Conservation (phyloP, 1,140 invertebrate species). For the Trichonephila inaurata region DNA sequence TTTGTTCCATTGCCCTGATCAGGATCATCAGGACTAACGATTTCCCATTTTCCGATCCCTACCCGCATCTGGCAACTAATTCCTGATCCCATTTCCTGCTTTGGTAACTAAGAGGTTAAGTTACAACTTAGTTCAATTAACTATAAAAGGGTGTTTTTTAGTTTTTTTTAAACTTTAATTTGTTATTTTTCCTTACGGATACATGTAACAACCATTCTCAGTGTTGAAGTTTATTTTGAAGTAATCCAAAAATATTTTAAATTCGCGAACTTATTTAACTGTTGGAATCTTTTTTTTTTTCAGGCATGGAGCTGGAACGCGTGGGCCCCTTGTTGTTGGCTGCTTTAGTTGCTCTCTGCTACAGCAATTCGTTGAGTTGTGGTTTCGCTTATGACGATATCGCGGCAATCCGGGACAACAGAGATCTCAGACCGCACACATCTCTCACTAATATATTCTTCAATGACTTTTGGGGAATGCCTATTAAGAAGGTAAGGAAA, state of each 20-base stretch:
- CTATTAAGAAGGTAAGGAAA: conserved; percentile 82
- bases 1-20: no score
- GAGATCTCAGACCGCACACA: conserved; percentile 81
- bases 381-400: conserved; percentile 82
- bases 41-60: no score
- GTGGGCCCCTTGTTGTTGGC: conserved; percentile 53
- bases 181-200: not conserved
- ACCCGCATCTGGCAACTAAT: no score
- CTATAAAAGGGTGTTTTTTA: no score
- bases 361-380: conserved; percentile 81
- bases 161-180: not conserved
- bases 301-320: conserved; percentile 66
- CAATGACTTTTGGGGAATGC: conserved; percentile 96
- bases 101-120: no score
- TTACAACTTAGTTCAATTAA: no score
- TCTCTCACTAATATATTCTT: conserved; percentile 83
- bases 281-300: not conserved
- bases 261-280: not conserved
- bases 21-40: no score
- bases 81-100: no score
- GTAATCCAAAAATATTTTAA: not conserved
- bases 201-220: not conserved
- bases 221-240: not conserved
- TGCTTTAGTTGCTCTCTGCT: conserved; percentile 75
- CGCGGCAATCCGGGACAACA: conserved; percentile 82